Evolutionary conservation across 2,888 invertebrate genomes (phyloP), one percentile per base, ranked within the genome.

Genomic region (Chrysolina haemoptera): DNA sequence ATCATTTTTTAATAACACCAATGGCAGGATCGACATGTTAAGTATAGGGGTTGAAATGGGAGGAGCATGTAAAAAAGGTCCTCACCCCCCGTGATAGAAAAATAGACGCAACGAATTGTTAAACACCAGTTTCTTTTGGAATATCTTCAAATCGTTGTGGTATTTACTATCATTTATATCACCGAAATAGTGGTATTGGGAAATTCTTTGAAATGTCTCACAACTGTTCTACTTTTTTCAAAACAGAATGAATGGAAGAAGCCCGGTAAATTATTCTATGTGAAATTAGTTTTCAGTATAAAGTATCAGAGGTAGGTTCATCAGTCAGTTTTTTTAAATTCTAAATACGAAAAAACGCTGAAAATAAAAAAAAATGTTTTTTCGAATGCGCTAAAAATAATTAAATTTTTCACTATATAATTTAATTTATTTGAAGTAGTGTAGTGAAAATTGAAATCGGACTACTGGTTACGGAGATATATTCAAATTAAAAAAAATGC

Each of bases 161-260:
- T n/a, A 62, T 41, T 14, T 16, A 20, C 1, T 22, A 2, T 43
- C 27, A 63, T n/a, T 63, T 9, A 27, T 14, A 43, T 20, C n/a
- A 43, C 48, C 11, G 53, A 18, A 35, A 68, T 63, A 41, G 18
- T 40, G 1, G n/a, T 66, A 35, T 4, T 71, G 43, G 62, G 40
- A 12, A 62, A 63, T n/a, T 68, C 62, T 11, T 55, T 72, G 62
- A 68, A 50, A 41, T 71, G 63, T 41, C 66, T 71, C 8, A 71
- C 20, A 9, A 8, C 6, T 14, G 41, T n/a, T 14, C 27, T 63
- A 10, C n/a, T 71, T 41, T 71, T 67, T 16, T 67, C 71, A 2
- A 65, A 65, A 14, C 59, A 66, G 20, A 14, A 59, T 6, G 66
- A 71, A 6, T n/a, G 16, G 8, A 35, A 50, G 10, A 48, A 59